These are phyloP conservation scores for Lypha dubia DNA, from an alignment of 2,888 invertebrate species.

Conservation along the genomic window DNA sequence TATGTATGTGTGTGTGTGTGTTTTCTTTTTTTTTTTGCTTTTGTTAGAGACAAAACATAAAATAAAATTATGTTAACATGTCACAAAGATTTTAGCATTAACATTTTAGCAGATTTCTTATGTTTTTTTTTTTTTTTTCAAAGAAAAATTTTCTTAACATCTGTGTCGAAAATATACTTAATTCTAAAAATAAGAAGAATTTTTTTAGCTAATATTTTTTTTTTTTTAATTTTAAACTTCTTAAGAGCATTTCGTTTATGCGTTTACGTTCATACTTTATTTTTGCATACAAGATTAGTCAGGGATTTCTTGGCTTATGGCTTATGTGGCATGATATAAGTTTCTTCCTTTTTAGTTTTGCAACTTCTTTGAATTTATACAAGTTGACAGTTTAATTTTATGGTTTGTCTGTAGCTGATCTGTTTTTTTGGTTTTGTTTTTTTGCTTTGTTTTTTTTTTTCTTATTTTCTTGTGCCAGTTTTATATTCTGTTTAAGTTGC, in stretches of 20 bases:
- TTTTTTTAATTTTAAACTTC: constrained; percentile 22
- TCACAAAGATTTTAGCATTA: constrained; percentile 63
- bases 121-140: constrained; percentile 7
- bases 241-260: constrained; percentile 30
- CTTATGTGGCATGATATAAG: constrained; percentile 55
- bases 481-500: constrained; percentile 13
- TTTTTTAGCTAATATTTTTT: not conserved
- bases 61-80: constrained; percentile 66
- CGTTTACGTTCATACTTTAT: constrained; percentile 9
- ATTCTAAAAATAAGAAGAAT: constrained; percentile 32
- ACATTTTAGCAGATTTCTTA: constrained; percentile 45
- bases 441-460: too few relatives aligned
- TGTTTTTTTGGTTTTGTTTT: too few relatives aligned
- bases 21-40: not conserved
- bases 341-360: constrained; percentile 28
- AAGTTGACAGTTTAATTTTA: constrained; percentile 84
- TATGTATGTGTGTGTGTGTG: not conserved
- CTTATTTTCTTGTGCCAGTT: too few relatives aligned
- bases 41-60: constrained; percentile 29
- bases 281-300: constrained; percentile 69
- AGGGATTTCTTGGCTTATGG: constrained; percentile 69
- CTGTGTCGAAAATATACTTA: constrained; percentile 51
- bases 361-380: constrained; percentile 76
- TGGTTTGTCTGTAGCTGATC: constrained; percentile 83
- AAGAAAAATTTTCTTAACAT: constrained; percentile 58